A percentile compares a stretch with the other conserved stretches of the same genome.
Evolutionary conservation across 2,797 vertebrate genomes (phyloP).

Genomic region (Myoxocephalus aenaeus): DNA sequence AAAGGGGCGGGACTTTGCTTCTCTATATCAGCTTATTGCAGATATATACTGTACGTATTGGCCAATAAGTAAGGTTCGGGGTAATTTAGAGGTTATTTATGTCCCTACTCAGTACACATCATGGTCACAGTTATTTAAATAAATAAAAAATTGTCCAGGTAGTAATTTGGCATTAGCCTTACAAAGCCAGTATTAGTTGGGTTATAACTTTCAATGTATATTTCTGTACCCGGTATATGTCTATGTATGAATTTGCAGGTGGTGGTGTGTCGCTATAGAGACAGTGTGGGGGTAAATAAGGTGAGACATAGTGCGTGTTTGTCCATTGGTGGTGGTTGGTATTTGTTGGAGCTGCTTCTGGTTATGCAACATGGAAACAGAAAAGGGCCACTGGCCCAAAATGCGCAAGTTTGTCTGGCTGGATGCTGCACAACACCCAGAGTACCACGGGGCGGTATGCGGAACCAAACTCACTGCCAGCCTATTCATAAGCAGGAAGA

Average conservation of each 20-base stretch:
- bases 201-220: neutral
- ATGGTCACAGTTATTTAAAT: too few relatives aligned
- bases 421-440: slow-evolving; percentile 59
- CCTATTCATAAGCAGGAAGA: slow-evolving; percentile 73
- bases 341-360: slow-evolving; percentile 47
- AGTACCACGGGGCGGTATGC: slow-evolving; percentile 52
- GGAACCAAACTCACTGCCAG: slow-evolving; percentile 58
- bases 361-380: slow-evolving; percentile 68
- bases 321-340: slow-evolving; percentile 24
- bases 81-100: neutral
- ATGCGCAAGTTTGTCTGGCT: slow-evolving; percentile 38
- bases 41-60: neutral
- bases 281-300: neutral
- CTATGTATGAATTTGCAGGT: neutral
- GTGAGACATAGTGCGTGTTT: slow-evolving; percentile 12
- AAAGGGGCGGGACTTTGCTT: too few relatives aligned
- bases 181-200: neutral
- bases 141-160: too few relatives aligned
- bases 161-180: neutral
- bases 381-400: slow-evolving; percentile 60
- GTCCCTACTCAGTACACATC: neutral
- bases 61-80: neutral
- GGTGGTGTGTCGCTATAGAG: neutral
- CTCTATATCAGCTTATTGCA: neutral
- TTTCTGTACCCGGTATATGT: neutral